phyloP scores from a whole-genome alignment of 2,113 vertebrate species.

The Lanius collurio region DNA sequence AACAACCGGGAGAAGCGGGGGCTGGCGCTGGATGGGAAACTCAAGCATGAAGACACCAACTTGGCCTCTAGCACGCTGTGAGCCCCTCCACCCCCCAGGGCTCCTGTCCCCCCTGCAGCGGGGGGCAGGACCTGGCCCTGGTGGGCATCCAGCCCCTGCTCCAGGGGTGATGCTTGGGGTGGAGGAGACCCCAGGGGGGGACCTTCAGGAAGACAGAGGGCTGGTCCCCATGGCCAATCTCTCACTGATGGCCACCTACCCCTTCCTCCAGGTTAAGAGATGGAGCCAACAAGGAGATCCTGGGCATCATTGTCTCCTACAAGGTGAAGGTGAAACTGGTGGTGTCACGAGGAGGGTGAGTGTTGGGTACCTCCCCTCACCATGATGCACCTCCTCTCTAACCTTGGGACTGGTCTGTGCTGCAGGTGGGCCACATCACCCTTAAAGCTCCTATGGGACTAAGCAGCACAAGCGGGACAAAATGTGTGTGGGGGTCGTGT shows the following conservation, averaged over 20 bases:
- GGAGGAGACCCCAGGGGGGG: not conserved
- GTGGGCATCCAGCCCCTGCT: not conserved
- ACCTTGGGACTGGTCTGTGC: not conserved
- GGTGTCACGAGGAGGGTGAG: constrained; percentile 94
- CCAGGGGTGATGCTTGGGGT: not conserved
- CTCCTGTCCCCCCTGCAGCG: not conserved
- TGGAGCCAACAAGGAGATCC: constrained; percentile 92
- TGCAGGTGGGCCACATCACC: not conserved
- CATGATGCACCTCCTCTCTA: not conserved
- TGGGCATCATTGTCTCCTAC: constrained; percentile 96
- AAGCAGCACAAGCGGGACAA: not conserved
- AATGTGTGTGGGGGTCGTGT: not conserved
- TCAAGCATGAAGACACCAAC: constrained; percentile 97
- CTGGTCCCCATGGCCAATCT: rapidly evolving
- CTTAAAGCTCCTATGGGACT: not conserved
- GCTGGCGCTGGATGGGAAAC: constrained; percentile 91
- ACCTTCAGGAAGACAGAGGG: not conserved
- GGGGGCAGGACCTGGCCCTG: not conserved
- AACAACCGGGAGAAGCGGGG: constrained; percentile 95
- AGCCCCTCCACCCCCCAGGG: constrained; percentile 31
- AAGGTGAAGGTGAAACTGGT: constrained; percentile 98
- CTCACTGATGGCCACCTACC: not conserved
- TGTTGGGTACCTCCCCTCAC: not conserved
- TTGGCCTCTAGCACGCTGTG: constrained; percentile 95
- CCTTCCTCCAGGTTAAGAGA: constrained; percentile 81